Base-by-base conservation (phyloP, 2,113 vertebrate genomes). In the Butorides virescens region DNA sequence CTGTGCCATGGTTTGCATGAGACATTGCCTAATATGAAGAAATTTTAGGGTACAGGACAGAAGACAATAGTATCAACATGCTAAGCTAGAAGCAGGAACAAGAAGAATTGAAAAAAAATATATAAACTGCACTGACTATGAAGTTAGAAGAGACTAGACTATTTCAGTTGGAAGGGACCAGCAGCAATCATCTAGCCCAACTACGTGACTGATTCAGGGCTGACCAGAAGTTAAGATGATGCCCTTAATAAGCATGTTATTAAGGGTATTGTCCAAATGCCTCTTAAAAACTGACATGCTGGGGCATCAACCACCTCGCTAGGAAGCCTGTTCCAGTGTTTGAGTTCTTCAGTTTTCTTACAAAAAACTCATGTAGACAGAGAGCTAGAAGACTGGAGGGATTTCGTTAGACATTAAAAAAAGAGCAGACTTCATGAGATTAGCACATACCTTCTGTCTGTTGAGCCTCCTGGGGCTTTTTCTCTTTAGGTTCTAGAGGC, bases 361-460 rank as follows among this genome's bases (percentile, higher is more conserved):
- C 1, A 7, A 78, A 68, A 71, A 67, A 30, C 1, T n/a, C 15
- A 75, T 11, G 27, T 39, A 37, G 72, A 36, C 8, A 63, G 49
- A 86, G 14, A 17, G 4, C 17, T 49, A 74, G 12, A 74, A 36
- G 21, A 71, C 0, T 1, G 16, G 15, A 3, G 20, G 10, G 32
- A 87, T 49, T 81, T 68, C 26, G 83, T 9, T 12, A 46, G 22
- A 49, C 7, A 26, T 67, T 80, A 42, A 3, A 22, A 76, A 62
- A 66, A 82, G 10, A 78, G 32, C 14, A 76, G 47, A 72, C 7
- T 58, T 65, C 10, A n/a, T 7, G 25, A 67, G 61, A 76, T 70
- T 6, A 83, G 61, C 34, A 63, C 90, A 62, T 96, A 98, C 98
- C 98, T 97, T 97, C 93, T 77, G 39, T 56, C 47, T 83, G 52